Base-by-base conservation (phyloP, 37 sponge, comb jelly and placozoan genomes). In the Eunapius fragilis region DNA sequence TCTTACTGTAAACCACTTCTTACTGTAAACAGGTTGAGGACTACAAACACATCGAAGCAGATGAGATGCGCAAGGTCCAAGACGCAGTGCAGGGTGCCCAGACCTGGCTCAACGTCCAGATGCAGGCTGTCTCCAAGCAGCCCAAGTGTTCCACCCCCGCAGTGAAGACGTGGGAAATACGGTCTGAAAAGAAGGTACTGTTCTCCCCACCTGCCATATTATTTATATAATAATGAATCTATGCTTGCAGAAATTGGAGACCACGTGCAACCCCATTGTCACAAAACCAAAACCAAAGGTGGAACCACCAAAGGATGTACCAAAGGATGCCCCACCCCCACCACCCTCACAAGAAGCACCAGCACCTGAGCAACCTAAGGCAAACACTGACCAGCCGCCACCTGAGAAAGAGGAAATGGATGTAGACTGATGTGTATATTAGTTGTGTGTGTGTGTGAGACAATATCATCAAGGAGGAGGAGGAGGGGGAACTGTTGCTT, bases 271-370 rank as follows among this genome's bases (percentile, higher is more conserved):
- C 26, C 97, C 99, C 7, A 95, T 96, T 69, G 94, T 98, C 25
- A 89, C 85, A 34, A 98, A 98, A 72, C 97, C 99, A 25, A 98
- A 96, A 36, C 99, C 99, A 22, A 98, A 96, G 76, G 96, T 90
- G 24, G 97, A 96, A 81, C 97, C 99, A 13, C 99, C 99, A 22
- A 92, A 92, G 71, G 88, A 86, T 31, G 33, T 14, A 26, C 26
- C 78, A 22, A 70, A 67, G 24, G 74, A 87, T 6, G 71, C 32
- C 4, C 48, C 32, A 23, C 36, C 77, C 22, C 58, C 58, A 58
- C 14, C 58, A 58, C 58, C 58, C 58, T 58, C 58, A 58, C 58
- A 58, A 58, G 58, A 58, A 4, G 17, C 58, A 58, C 58, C 58
- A 58, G 14, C 58, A 17, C 19, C 58, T 58, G 58, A 58, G 7